Conservation (phyloP, 2,113 vertebrate genomes). For the Corapipo altera region DNA sequence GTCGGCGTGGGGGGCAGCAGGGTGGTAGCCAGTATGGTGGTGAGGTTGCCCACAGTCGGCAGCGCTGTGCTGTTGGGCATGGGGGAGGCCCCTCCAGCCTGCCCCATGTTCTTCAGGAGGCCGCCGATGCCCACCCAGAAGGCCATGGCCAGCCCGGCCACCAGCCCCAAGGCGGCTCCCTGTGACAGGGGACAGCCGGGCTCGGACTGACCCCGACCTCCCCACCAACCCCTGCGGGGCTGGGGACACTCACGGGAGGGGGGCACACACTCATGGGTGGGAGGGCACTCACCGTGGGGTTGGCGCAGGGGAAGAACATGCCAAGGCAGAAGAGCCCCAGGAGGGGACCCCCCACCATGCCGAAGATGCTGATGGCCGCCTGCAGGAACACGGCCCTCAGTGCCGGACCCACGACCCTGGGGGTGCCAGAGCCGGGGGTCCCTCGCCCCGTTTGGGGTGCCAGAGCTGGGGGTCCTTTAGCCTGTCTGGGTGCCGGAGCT, state of each 20-base stretch:
- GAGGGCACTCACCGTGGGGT: conserved; percentile 82
- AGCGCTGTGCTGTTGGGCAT: conserved; percentile 38
- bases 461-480: not conserved
- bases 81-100: not conserved
- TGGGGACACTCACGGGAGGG: fast-evolving
- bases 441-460: not conserved
- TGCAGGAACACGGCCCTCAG: conserved; percentile 3
- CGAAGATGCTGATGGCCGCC: conserved; percentile 97
- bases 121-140: conserved; percentile 94
- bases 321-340: conserved; percentile 93
- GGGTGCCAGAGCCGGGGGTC: fast-evolving
- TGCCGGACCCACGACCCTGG: fast-evolving
- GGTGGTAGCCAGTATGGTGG: conserved; percentile 59
- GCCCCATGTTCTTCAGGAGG: conserved; percentile 58
- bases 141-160: conserved; percentile 87
- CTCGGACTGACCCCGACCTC: not conserved
- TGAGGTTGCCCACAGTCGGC: conserved; percentile 71
- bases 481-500: not conserved
- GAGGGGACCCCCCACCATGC: conserved; percentile 93
- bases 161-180: conserved; percentile 85
- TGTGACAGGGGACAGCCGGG: not conserved
- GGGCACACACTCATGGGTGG: not conserved
- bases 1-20: conserved; percentile 28
- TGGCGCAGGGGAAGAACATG: conserved; percentile 95
- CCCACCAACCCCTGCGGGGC: fast-evolving